Evolutionary conservation across 2,113 vertebrate species (phyloP).

Genomic region (Macrotus californicus): DNA sequence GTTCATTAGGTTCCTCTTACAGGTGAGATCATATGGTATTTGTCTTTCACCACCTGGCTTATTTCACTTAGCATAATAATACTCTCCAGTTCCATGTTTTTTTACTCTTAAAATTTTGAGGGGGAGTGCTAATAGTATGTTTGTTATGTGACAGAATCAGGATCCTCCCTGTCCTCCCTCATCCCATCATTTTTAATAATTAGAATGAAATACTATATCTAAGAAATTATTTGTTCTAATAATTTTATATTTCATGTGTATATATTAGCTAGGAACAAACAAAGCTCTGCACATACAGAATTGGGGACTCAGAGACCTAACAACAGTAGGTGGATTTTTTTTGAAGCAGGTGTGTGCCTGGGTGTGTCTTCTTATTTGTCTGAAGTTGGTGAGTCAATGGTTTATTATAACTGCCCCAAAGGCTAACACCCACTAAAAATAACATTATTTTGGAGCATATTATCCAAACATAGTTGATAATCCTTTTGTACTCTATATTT

Average conservation of each 20-base stretch:
- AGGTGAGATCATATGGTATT: no score
- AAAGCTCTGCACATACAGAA: not conserved
- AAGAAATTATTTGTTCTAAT: slow-evolving; percentile 24
- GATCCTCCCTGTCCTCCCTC: not conserved
- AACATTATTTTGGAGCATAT: slow-evolving; percentile 38
- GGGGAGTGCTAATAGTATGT: not conserved
- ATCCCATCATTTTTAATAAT: slow-evolving; percentile 6
- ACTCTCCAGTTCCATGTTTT: no score
- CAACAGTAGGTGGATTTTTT: not conserved
- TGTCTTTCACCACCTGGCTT: no score
- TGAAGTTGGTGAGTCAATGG: slow-evolving; percentile 5
- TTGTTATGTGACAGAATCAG: not conserved
- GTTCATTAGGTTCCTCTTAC: no score
- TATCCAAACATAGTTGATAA: not conserved
- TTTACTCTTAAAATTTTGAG: not conserved
- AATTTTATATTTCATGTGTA: not conserved
- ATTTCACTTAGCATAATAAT: no score
- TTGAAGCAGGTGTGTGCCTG: not conserved
- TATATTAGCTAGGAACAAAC: not conserved
- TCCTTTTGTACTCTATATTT: slow-evolving; percentile 15
- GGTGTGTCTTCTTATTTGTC: not conserved
- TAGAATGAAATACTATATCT: not conserved
- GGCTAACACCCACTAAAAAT: not conserved
- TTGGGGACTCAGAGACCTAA: not conserved
- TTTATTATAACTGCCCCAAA: slow-evolving; percentile 6